Conservation (phyloP, 1,140 invertebrate species). For the Diplogasteroides magnus region DNA sequence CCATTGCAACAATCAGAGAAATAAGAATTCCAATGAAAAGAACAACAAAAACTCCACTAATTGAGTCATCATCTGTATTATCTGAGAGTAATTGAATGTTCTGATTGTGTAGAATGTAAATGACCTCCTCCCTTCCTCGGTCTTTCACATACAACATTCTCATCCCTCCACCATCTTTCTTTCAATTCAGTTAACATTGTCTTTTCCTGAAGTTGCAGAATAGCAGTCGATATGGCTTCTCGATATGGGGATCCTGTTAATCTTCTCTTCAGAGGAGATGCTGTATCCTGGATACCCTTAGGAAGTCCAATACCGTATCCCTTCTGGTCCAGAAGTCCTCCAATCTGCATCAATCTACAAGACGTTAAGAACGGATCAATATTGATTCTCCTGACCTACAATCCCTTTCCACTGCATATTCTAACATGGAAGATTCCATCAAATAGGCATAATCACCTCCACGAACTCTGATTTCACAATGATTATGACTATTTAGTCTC, state of each 20-base stretch:
- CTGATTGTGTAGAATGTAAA: slow-evolving; percentile 40
- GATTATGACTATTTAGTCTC: too few relatives aligned
- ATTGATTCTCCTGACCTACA: too few relatives aligned
- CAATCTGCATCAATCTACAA: slow-evolving; percentile 71
- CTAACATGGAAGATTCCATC: slow-evolving; percentile 76
- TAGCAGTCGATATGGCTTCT: slow-evolving; percentile 68
- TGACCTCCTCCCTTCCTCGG: slow-evolving; percentile 59
- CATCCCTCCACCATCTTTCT: slow-evolving; percentile 74
- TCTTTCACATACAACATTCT: neutral
- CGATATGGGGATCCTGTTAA: slow-evolving; percentile 72
- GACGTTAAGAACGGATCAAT: too few relatives aligned
- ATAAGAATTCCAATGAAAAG: slow-evolving; percentile 70
- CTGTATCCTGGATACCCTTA: slow-evolving; percentile 62
- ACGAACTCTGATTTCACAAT: too few relatives aligned
- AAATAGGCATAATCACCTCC: slow-evolving; percentile 70
- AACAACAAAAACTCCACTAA: slow-evolving; percentile 94
- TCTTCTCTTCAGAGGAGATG: too few relatives aligned
- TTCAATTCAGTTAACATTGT: slow-evolving; percentile 70
- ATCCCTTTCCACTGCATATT: slow-evolving; percentile 70
- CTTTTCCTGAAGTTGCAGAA: slow-evolving; percentile 73
- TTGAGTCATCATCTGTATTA: slow-evolving; percentile 77
- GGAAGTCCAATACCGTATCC: slow-evolving; percentile 74
- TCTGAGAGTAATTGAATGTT: slow-evolving; percentile 31
- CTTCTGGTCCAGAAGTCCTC: slow-evolving; percentile 71
- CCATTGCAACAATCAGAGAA: slow-evolving; percentile 13